Conservation (phyloP, 2,888 invertebrate species). For the Stegana nigrithorax region DNA sequence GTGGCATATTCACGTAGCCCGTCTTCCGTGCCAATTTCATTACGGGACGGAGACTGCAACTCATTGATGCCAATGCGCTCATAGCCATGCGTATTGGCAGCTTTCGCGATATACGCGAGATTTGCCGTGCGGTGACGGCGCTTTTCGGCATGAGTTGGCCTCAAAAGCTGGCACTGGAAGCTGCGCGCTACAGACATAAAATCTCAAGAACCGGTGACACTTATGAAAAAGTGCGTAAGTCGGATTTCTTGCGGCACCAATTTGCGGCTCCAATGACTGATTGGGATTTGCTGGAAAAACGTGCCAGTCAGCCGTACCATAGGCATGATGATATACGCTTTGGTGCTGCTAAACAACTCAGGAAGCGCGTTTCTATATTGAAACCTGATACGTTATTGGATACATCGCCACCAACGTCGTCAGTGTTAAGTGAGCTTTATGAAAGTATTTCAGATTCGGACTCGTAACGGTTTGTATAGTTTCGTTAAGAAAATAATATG, state of each 20-base stretch:
- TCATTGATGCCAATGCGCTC: slow-evolving; percentile 70
- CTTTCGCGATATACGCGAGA: slow-evolving; percentile 68
- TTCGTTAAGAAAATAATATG: too few species aligned
- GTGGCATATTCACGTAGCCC: slow-evolving; percentile 47
- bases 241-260: not conserved
- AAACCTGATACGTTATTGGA: not conserved
- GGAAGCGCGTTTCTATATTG: not conserved
- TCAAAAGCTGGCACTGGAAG: not conserved
- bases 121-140: slow-evolving; percentile 64
- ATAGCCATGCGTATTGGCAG: slow-evolving; percentile 70
- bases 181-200: not conserved
- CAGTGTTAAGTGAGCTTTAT: not conserved
- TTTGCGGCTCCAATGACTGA: not conserved
- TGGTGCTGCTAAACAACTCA: not conserved
- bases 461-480: too few species aligned
- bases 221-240: not conserved
- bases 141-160: too few species aligned
- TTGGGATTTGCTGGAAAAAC: not conserved
- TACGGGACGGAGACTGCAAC: slow-evolving; percentile 68
- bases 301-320: not conserved
- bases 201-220: not conserved
- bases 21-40: slow-evolving; percentile 69
- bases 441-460: not conserved
- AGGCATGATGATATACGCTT: not conserved
- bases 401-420: not conserved